Evolutionary conservation across 2,888 invertebrate genomes (phyloP).

Genomic region (Tipula helvola): DNA sequence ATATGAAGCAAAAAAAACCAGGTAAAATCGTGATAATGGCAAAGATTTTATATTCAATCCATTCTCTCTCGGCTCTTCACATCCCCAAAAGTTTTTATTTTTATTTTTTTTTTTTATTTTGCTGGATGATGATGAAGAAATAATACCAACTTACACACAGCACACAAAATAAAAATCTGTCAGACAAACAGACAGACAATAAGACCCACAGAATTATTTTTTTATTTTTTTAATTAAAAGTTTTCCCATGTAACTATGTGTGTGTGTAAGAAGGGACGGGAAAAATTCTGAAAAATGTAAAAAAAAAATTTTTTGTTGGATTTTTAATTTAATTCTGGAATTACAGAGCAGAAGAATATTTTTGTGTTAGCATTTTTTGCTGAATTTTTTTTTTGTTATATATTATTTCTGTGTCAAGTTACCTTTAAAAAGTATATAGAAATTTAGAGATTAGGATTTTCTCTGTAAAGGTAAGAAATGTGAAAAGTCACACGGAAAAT

Average conservation of each 20-base stretch:
- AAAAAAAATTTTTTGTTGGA: not conserved
- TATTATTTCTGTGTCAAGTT: not conserved
- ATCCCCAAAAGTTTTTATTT: not conserved
- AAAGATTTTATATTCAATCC: not conserved
- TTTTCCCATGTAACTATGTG: not conserved
- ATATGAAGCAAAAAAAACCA: not conserved
- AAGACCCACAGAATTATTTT: not conserved
- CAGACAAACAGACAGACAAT: not conserved
- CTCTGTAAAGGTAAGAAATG: not conserved
- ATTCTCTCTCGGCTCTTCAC: not conserved
- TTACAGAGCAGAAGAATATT: not conserved
- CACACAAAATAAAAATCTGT: not conserved
- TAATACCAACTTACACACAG: not conserved
- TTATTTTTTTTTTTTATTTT: not conserved
- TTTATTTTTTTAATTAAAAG: not conserved
- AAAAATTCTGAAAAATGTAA: not conserved
- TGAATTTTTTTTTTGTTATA: no score
- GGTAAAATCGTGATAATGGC: slow-evolving; percentile 4
- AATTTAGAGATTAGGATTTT: not conserved
- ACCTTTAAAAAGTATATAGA: not conserved
- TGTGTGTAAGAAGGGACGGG: not conserved
- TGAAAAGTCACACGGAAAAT: not conserved
- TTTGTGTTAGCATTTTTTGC: not conserved
- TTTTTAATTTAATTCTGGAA: not conserved
- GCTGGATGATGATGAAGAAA: not conserved